phyloP scores from a whole-genome alignment of 2,888 invertebrate species.

The Caenorhabditis afra region DNA sequence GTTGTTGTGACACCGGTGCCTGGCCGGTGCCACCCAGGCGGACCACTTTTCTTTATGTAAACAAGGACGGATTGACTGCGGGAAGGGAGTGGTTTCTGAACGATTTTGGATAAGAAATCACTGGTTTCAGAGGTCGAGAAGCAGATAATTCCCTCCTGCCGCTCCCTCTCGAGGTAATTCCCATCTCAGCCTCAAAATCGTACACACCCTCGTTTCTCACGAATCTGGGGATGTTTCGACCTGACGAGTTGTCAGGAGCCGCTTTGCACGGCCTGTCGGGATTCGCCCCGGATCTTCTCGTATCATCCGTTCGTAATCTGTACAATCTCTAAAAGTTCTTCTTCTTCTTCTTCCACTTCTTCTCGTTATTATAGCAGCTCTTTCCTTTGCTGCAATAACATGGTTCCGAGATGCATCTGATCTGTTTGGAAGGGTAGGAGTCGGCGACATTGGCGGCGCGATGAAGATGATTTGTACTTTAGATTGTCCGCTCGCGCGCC shows the following conservation, averaged over 20 bases:
- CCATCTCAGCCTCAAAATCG: background rate
- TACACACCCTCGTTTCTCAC: background rate
- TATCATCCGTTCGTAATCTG: background rate
- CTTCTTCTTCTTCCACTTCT: background rate
- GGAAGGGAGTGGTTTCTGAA: no score
- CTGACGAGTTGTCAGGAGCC: slow-evolving; percentile 2
- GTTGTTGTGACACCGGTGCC: slow-evolving; percentile 4
- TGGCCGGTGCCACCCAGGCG: background rate
- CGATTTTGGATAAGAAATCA: no score
- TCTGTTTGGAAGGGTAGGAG: background rate
- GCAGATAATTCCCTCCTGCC: background rate
- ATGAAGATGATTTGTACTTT: background rate
- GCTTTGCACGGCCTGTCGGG: background rate
- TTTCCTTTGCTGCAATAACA: background rate
- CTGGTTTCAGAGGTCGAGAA: background rate
- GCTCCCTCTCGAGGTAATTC: background rate
- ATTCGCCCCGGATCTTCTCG: background rate
- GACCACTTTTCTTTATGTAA: background rate
- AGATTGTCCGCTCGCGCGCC: slow-evolving; percentile 1
- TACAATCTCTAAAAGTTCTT: background rate
- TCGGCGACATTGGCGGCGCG: no score
- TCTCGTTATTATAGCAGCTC: background rate
- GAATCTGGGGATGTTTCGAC: slow-evolving; percentile 10
- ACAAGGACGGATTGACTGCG: background rate
- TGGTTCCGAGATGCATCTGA: background rate